A percentile compares a stretch with the other conserved stretches of the same genome.
These are phyloP conservation scores for Pachymerium ferrugineum DNA, from an alignment of 2,888 invertebrate genomes.

Conservation along the genomic window DNA sequence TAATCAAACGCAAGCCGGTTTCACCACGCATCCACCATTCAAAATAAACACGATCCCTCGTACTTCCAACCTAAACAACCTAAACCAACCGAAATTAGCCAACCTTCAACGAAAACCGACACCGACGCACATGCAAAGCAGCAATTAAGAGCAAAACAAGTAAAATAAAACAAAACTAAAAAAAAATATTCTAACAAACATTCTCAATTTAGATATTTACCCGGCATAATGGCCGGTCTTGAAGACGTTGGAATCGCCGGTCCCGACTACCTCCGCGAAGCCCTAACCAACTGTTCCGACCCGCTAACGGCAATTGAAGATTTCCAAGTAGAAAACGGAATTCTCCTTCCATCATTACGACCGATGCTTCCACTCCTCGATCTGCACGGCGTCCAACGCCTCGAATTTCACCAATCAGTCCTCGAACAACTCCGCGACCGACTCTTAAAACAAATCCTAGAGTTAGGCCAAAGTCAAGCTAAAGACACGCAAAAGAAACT, in stretches of 20 bases:
- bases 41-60: too few relatives aligned
- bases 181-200: too few relatives aligned
- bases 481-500: conserved; percentile 70
- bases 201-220: not conserved
- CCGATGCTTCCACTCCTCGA: conserved; percentile 94
- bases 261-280: conserved; percentile 77
- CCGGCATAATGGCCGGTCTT: conserved; percentile 53
- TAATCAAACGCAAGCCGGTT: too few relatives aligned
- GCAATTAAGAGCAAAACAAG: too few relatives aligned
- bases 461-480: conserved; percentile 67
- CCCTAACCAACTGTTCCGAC: conserved; percentile 90
- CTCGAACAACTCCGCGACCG: conserved; percentile 71
- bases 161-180: too few relatives aligned
- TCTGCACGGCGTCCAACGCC: conserved; percentile 81
- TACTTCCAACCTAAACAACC: too few relatives aligned
- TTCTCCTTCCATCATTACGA: conserved; percentile 80
- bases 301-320: conserved; percentile 97
- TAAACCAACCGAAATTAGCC: too few relatives aligned
- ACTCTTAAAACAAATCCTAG: conserved; percentile 73
- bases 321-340: conserved; percentile 91
- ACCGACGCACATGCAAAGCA: too few relatives aligned
- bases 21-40: too few relatives aligned
- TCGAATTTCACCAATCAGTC: conserved; percentile 92
- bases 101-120: too few relatives aligned
- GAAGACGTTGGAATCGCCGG: conserved; percentile 84